A percentile compares a stretch with the other conserved stretches of the same genome.
These are phyloP conservation scores for Caenorhabditis sp. DNA, from an alignment of 2,888 invertebrate genomes.

Conservation along the genomic window DNA sequence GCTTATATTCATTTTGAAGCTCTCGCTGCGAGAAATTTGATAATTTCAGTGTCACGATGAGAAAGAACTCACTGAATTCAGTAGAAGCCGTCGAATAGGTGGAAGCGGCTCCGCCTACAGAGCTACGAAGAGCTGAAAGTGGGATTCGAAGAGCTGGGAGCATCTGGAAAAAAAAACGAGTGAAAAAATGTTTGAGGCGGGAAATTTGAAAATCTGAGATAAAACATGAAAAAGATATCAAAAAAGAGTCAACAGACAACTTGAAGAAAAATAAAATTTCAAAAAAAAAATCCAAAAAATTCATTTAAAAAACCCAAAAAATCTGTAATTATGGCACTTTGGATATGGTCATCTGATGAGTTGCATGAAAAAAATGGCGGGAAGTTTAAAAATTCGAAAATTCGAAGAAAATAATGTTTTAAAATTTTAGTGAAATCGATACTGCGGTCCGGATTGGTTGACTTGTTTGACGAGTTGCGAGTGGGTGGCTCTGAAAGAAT, in stretches of 20 bases:
- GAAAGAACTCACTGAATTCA: conserved; percentile 51
- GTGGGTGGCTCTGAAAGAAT: conserved; percentile 28
- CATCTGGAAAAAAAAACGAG: conserved; percentile 42
- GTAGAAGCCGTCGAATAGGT: conserved; percentile 35
- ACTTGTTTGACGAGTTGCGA: conserved; percentile 25
- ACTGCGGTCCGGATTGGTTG: neutral
- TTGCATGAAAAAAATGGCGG: too few species aligned
- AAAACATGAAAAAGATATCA: neutral
- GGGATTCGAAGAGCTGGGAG: conserved; percentile 33
- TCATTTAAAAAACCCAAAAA: neutral
- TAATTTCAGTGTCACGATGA: too few species aligned
- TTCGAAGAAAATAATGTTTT: neutral
- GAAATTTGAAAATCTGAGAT: neutral
- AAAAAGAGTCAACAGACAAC: neutral
- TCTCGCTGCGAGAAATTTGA: too few species aligned
- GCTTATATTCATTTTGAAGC: too few species aligned
- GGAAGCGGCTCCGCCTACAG: neutral
- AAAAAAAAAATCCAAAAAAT: neutral
- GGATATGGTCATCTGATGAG: too few species aligned
- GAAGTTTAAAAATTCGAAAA: neutral
- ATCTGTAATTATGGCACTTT: neutral
- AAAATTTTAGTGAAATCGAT: conserved; percentile 9
- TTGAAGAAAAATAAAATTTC: neutral
- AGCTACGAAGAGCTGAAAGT: neutral
- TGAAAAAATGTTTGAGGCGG: neutral